Evolutionary conservation across 2,888 invertebrate species (phyloP), one percentile per base, ranked within the genome.

Genomic region (Drosophila mettleri): DNA sequence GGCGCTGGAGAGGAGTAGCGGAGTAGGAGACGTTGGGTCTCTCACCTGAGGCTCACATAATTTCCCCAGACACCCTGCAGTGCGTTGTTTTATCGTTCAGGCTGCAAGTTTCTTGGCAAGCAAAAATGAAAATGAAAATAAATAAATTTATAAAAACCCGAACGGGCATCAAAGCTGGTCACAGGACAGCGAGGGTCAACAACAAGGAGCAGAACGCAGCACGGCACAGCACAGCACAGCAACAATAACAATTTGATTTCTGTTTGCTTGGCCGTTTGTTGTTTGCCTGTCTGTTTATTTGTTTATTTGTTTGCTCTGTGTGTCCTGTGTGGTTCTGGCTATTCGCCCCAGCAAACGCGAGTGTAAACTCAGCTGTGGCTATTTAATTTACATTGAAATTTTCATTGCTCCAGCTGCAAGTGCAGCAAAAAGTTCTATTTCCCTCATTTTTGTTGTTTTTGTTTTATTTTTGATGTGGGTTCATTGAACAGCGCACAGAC

Each of bases 61-160:
- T 85, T 85, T 85, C 85, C 83, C 83, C 74, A 80, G 85, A 85
- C 83, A 74, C 74, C 83, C 70, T 78, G 76, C 71, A 72, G 52
- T 67, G 48, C 43, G 46, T 12, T 48, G 29, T 20, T 48, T 59
- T 51, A 33, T 41, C 20, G 60, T 31, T 33, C n/a, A 14, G 54
- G 51, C 38, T 72, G 72, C 72, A 71, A 33, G 57, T 58, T 62
- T 10, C 45, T 31, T 39, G 46, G 55, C 57, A 57, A 55, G 36
- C 58, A 55, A 63, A 65, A 76, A 63, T 55, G 60, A 58, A 58
- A 74, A 70, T 61, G 64, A 59, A 68, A 72, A 49, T 64, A 75
- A 75, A 75, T 62, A 54, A 10, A 43, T 45, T 24, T 45, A 38
- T 27, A 31, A 20, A 48, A 48, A 48, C 27, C 16, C 39, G 22